Base-by-base conservation (phyloP, 2,797 vertebrate species). In the Linurgus olivaceus region DNA sequence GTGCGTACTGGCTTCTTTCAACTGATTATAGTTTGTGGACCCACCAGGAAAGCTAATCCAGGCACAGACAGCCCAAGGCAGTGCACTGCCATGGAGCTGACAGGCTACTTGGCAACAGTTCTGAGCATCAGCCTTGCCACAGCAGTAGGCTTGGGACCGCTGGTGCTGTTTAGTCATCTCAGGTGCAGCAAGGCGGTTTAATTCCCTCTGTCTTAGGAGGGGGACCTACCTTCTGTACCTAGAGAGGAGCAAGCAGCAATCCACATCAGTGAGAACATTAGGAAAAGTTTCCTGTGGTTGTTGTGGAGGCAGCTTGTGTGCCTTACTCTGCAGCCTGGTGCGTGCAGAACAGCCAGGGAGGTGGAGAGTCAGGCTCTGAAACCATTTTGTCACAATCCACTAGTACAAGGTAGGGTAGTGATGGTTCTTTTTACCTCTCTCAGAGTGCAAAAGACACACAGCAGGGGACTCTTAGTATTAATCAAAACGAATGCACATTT, bases 111-210 rank as follows among this genome's bases (percentile, higher is more conserved):
- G 9, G 52, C 17, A 68, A 31, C 42, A 67, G 11, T 68, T 87
- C 40, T 17, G 26, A 63, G 11, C 15, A 31, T 45, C 63, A 57
- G n/a, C 33, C 33, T 55, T 29, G 9, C 24, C 38, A 20, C 4
- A 45, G 9, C 0, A 0, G 5, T 13, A 40, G 48, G 16, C 10
- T 47, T 78, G 11, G 65, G 25, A 29, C 2, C 7, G 3, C 52
- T 70, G 31, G 42, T 70, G 51, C 67, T 85, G 21, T 38, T 59
- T 33, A 51, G 17, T 40, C 26, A 72, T 31, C n/a, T 87, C 35
- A 47, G 59, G 55, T 87, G 51, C 25, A 73, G 29, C 19, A 80
- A 72, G 19, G 42, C 25, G 31, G 6, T 79, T 84, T 57, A 19
- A 45, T 74, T 51, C 25, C 10, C 37, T 3, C 14, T 77, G 12